These are phyloP conservation scores for Atractosteus spatula DNA, from an alignment of 2,113 vertebrate species.

Conservation along the genomic window DNA sequence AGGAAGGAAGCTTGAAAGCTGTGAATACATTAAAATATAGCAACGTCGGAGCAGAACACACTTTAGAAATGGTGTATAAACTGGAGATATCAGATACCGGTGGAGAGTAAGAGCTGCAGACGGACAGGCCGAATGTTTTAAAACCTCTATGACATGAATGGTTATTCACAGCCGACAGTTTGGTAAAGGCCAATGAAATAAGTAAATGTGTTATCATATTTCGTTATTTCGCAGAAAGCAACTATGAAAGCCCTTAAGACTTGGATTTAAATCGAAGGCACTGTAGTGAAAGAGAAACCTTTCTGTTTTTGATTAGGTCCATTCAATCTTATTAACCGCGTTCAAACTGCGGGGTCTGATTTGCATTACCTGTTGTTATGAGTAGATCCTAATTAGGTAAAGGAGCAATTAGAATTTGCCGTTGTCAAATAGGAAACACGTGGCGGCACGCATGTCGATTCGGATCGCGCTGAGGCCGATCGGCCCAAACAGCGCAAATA, in stretches of 20 bases:
- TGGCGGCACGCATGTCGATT: background rate
- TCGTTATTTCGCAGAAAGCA: no score
- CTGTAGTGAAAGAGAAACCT: background rate
- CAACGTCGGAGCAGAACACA: no score
- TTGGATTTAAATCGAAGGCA: background rate
- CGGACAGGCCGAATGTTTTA: no score
- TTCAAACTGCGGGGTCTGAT: conserved; percentile 4
- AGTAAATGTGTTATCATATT: no score
- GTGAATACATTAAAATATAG: no score
- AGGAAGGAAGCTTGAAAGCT: no score
- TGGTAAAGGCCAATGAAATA: no score
- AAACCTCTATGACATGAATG: no score
- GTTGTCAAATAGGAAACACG: conserved; percentile 3
- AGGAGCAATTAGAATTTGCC: conserved; percentile 5
- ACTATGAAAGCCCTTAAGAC: background rate
- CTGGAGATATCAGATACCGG: no score
- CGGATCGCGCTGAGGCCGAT: background rate
- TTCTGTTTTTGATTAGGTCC: conserved; percentile 7
- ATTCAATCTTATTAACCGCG: background rate
- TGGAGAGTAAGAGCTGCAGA: no score
- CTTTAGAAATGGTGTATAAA: no score
- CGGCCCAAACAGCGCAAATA: background rate
- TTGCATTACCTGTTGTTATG: conserved; percentile 18
- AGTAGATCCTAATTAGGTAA: conserved; percentile 7
- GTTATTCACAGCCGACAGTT: no score